Conservation (phyloP, 2,113 vertebrate genomes). For the Strigops habroptila region DNA sequence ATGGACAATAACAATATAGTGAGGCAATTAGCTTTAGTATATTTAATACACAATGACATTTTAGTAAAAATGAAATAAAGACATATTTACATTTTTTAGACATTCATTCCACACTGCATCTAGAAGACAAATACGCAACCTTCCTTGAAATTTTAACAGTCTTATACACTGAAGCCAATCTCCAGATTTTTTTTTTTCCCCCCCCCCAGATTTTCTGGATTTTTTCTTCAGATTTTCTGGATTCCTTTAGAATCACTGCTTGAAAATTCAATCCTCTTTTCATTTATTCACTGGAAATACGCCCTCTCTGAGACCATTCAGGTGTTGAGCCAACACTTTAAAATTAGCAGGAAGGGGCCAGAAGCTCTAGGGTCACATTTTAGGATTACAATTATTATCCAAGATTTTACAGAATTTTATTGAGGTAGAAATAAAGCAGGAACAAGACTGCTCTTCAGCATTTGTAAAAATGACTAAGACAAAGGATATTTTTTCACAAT, state of each 20-base stretch:
- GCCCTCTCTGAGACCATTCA: accelerated
- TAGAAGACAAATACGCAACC: neutral
- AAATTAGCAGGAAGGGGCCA: neutral
- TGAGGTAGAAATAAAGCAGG: neutral
- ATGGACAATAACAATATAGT: neutral
- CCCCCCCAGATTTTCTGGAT: neutral
- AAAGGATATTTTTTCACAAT: neutral
- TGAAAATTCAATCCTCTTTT: neutral
- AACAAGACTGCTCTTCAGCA: neutral
- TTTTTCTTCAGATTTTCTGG: neutral
- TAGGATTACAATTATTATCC: neutral
- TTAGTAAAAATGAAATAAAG: neutral
- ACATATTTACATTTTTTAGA: neutral
- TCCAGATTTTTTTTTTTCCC: neutral
- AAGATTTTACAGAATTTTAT: neutral
- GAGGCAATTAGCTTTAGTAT: neutral
- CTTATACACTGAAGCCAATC: neutral
- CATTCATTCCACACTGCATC: neutral
- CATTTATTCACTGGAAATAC: neutral
- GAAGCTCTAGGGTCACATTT: neutral
- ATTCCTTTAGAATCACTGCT: neutral
- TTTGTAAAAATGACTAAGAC: neutral
- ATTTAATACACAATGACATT: neutral
- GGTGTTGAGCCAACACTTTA: neutral
- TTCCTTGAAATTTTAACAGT: neutral